Evolutionary conservation across 2,113 vertebrate species (phyloP), one percentile per base, ranked within the genome.

Genomic region (Sinocyclocheilus maitianheensis): DNA sequence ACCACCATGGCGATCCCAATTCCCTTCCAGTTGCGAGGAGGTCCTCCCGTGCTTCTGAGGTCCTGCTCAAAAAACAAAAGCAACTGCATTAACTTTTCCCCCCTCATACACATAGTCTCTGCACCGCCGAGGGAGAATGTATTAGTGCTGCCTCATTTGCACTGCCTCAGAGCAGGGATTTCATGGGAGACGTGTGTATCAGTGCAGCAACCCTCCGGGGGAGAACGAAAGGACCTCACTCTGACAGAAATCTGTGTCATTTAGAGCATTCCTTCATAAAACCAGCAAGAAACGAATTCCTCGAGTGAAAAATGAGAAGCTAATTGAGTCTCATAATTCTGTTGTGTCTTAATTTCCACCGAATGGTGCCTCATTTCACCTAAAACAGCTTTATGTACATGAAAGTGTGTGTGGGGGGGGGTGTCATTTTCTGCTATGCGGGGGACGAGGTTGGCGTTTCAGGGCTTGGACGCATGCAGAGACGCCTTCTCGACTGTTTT

Each of bases 1-100:
- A 96, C 95, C 90, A 95, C 91, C 94, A 96, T 87, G 43, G 95
- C 95, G 0, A 96, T 95, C 13, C 94, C 94, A 22, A 96, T 96
- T 84, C 95, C 95, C 86, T 95, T 95, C 95, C 95, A 96, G 89
- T 96, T 96, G 75, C 95, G 91, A 0, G 95, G 95, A 8, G 95
- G 94, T 24, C 93, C 94, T 0, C 91, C 91, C 55, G 92, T 85
- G 60, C 93, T 92, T 24, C 94, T 91, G 91, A 95, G 90, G 88
- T 95, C 95, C 95, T 96, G 93, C 75, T 26, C 22, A 6, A 77
- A 62, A 88, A 84, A 55, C 85, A 86, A 77, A 81, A 62, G n/a
- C 12, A 67, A 62, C 69, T 0, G 22, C 37, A 26, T 37, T 81
- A 14, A 46, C 37, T 65, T n/a, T 81, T 26, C 43, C 8, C 9